phyloP scores from a whole-genome alignment of 2,797 vertebrate species.

The Loris lydekkerianus region DNA sequence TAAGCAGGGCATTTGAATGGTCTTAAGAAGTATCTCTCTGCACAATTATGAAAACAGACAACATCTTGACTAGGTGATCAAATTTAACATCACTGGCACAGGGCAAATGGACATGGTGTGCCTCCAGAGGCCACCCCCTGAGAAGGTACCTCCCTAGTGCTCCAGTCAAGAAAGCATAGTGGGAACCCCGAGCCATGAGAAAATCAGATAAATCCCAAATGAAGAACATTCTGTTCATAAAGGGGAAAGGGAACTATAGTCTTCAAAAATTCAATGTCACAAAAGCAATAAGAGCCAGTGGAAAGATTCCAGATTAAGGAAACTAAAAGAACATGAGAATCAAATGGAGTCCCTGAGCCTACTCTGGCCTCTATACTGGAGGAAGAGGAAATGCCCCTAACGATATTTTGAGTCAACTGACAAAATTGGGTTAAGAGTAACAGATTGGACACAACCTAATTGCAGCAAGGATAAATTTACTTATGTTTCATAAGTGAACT shows the following conservation, averaged over 20 bases:
- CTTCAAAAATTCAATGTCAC: not conserved
- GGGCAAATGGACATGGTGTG: not conserved
- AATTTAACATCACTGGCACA: not conserved
- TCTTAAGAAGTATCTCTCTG: not conserved
- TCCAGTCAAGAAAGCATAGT: not conserved
- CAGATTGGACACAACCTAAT: not conserved
- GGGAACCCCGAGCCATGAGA: not conserved
- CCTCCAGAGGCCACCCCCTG: not conserved
- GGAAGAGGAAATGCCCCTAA: not conserved
- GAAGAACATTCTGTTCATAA: not conserved
- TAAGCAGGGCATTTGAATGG: not conserved
- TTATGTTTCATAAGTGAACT: not conserved
- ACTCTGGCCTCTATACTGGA: not conserved
- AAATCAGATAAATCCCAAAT: not conserved
- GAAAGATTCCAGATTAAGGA: slow-evolving; percentile 9
- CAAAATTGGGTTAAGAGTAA: not conserved
- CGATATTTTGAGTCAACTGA: not conserved
- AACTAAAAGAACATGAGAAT: not conserved
- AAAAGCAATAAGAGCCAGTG: not conserved
- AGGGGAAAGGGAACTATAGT: not conserved
- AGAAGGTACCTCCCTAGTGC: not conserved
- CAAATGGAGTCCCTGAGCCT: not conserved
- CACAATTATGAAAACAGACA: not conserved
- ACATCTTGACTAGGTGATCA: not conserved
- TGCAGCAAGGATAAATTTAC: not conserved